Evolutionary conservation across 2,113 vertebrate genomes (phyloP), one percentile per base, ranked within the genome.

Genomic region (Microtus pennsylvanicus): DNA sequence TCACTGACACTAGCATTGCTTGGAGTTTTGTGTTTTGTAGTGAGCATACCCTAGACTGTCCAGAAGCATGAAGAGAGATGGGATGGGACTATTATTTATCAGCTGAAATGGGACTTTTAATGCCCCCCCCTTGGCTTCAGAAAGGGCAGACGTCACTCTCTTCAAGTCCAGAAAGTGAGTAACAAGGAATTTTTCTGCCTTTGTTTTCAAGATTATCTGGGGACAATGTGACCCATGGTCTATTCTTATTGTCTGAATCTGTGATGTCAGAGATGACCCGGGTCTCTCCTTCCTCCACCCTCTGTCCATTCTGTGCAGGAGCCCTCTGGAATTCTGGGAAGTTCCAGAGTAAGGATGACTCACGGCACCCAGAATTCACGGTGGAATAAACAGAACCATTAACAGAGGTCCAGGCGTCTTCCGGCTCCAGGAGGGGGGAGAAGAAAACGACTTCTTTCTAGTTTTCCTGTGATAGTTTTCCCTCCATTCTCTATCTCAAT

Each of bases 271-370:
- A 58, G n/a, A 45, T 81, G 6, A 65, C 50, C 14, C 52, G 45
- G 21, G 1, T 26, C 35, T 26, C n/a, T 45, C 22, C 45, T 24
- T 95, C 50, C 45, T 78, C 42, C 3, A 74, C 0, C 0, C 50
- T 2, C 7, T 24, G 1, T 74, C 7, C 12, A 70, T 26, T 80
- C 13, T 42, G 3, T 7, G 13, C 1, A 17, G 47, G 72, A 92
- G 9, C 30, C 47, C 9, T 42, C 19, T 50, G 30, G 63, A 52
- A 63, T 47, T 35, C 47, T 38, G 55, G 58, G 22, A 11, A 38
- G 7, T 87, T 97, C 74, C 90, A 26, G 65, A 86, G 63, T 95
- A 94, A 86, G 42, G 6, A 22, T 86, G 76, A 67, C n/a, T 92
- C 86, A 85, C 1, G 24, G 3, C 16, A 42, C 17, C 77, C 58